Evolutionary conservation across 1,140 invertebrate genomes (phyloP), one percentile per base, ranked within the genome.

Genomic region (Chymomyza costata): DNA sequence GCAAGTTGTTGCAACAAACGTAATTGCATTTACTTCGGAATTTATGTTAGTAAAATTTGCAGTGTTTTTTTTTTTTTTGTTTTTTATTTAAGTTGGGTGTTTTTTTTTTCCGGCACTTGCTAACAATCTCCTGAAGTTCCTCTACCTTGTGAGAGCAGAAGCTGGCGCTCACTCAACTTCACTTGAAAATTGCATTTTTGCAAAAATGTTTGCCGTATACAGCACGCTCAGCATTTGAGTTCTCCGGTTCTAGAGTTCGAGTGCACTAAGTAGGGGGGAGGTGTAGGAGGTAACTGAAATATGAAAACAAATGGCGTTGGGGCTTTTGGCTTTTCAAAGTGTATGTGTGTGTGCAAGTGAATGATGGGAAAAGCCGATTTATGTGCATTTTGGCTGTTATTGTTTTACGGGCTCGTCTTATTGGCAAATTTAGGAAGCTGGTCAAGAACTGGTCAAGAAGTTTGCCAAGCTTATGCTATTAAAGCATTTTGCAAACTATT

Each of bases 151-250:
- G 39, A 32, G 31, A 49, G 40, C 16, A 35, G 37, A 40, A 37
- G 28, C 10, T 19, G 34, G 38, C 18, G 45, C 21, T 44, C 28
- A 53, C 71, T 78, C 53, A 66, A 53, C 59, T 60, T 68, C 38
- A 54, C 62, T 71, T 53, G 62, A 67, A 76, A 80, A 78, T 78
- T 78, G 58, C 71, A 80, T 78, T 78, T 80, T 71, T 60, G 63
- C 58, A 45, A 80, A 78, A 80, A 71, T 71, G 66, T 63, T 66
- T 71, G 58, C 58, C 40, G 28, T 18, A 15, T 25, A 13, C 16
- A 37, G 53, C 52, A 52, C 59, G 46, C 48, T 50, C 21, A 25
- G 8, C 3, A 5, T 3, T 25, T 25, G 8, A 5, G 8, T 25
- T 25, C 21, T 3, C n/a, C n/a, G n/a, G n/a, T n/a, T n/a, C n/a